Evolutionary conservation across 2,797 vertebrate genomes (phyloP).

Genomic region (Chiroxiphia lanceolata): DNA sequence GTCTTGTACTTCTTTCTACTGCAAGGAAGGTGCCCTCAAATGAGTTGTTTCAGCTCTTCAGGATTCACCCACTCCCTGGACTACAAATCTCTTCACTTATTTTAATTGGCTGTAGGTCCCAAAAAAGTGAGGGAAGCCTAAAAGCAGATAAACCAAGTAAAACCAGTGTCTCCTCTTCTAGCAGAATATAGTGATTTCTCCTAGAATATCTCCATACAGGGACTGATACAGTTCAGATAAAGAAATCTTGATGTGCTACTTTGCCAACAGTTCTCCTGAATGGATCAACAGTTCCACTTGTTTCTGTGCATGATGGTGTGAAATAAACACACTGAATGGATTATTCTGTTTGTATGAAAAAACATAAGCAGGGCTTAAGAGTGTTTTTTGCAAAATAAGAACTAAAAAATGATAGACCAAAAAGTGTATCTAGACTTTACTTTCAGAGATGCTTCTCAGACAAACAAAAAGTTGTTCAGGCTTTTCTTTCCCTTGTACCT

Average conservation of each 20-base stretch:
- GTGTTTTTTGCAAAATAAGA: background rate
- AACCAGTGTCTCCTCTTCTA: background rate
- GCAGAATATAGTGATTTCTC: background rate
- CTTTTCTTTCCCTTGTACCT: background rate
- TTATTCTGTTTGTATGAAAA: background rate
- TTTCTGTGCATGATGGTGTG: background rate
- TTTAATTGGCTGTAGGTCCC: background rate
- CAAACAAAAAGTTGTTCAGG: background rate
- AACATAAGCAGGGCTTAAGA: background rate
- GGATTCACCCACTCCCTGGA: background rate
- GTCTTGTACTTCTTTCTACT: background rate
- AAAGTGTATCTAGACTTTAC: background rate
- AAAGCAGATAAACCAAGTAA: background rate
- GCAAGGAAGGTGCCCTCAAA: background rate
- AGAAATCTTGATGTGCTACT: background rate
- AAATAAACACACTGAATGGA: background rate
- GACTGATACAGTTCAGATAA: background rate
- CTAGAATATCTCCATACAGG: background rate
- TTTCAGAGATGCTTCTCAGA: background rate
- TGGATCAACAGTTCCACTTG: background rate
- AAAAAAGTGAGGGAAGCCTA: background rate
- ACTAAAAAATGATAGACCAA: background rate
- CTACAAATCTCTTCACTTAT: background rate
- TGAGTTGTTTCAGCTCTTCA: background rate
- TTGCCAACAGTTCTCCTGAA: background rate